Conservation (phyloP, 2,797 vertebrate genomes). For the Hozukius guyotensis region DNA sequence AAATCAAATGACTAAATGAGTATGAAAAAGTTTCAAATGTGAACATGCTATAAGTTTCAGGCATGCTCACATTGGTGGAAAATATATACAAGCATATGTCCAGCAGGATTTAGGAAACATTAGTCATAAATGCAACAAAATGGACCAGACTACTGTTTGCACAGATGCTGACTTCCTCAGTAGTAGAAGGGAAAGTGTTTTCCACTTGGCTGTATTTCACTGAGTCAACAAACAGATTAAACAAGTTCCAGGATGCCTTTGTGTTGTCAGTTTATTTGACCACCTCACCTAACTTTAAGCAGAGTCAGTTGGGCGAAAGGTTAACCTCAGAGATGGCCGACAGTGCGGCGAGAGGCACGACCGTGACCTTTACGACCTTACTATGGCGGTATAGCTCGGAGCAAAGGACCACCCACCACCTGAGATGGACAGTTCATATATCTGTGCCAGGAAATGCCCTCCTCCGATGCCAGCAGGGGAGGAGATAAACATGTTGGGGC, state of each 20-base stretch:
- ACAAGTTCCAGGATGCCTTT: slow-evolving; percentile 39
- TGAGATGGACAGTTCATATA: slow-evolving; percentile 55
- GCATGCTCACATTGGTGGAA: slow-evolving; percentile 29
- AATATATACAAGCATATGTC: slow-evolving; percentile 31
- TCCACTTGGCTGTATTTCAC: slow-evolving; percentile 54
- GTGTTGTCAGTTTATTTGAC: slow-evolving; percentile 68
- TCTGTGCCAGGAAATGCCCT: slow-evolving; percentile 79
- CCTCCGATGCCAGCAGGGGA: slow-evolving; percentile 65
- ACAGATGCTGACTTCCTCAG: slow-evolving; percentile 65
- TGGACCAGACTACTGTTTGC: slow-evolving; percentile 44
- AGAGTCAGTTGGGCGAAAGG: slow-evolving; percentile 49
- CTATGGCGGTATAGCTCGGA: slow-evolving; percentile 41
- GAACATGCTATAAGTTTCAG: background rate
- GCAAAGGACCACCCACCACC: slow-evolving; percentile 77
- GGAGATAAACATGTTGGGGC: slow-evolving; percentile 73
- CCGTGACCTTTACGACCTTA: slow-evolving; percentile 70
- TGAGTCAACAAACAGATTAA: slow-evolving; percentile 69
- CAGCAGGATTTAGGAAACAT: slow-evolving; percentile 40
- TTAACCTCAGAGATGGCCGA: slow-evolving; percentile 67
- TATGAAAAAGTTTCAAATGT: background rate
- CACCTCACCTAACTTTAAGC: slow-evolving; percentile 55
- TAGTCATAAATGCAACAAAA: slow-evolving; percentile 51
- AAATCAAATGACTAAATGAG: background rate
- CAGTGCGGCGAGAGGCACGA: slow-evolving; percentile 54
- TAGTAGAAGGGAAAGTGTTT: slow-evolving; percentile 58